Evolutionary conservation across 2,888 invertebrate species (phyloP).

Genomic region (Anagyrus pseudococci): DNA sequence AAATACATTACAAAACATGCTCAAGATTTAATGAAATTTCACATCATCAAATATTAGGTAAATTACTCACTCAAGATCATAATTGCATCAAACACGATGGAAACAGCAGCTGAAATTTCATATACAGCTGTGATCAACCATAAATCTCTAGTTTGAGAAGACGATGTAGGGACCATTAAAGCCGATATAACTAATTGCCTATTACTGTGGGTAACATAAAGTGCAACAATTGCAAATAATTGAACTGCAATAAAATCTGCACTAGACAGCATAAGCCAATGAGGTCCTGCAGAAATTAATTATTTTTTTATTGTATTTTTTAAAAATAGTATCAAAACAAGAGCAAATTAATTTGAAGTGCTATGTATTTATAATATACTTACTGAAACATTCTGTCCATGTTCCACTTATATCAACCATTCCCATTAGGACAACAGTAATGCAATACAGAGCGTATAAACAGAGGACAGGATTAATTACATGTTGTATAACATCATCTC

Average conservation of each 20-base stretch:
- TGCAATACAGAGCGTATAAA: constrained; percentile 61
- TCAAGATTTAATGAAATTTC: neutral
- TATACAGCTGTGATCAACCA: constrained; percentile 64
- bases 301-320: neutral
- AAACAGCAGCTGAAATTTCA: constrained; percentile 61
- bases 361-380: constrained; percentile 42
- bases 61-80: constrained; percentile 51
- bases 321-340: too few relatives aligned
- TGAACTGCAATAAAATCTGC: constrained; percentile 64
- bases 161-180: constrained; percentile 49
- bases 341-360: neutral
- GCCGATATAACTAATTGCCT: constrained; percentile 48
- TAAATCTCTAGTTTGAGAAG: constrained; percentile 63
- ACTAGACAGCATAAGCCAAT: constrained; percentile 64
- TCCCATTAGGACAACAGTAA: constrained; percentile 62
- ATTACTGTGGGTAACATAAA: constrained; percentile 60
- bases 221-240: constrained; percentile 62
- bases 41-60: neutral
- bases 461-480: constrained; percentile 62
- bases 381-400: constrained; percentile 64
- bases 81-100: constrained; percentile 53
- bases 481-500: constrained; percentile 58
- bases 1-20: constrained; percentile 5
- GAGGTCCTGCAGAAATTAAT: constrained; percentile 58
- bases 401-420: constrained; percentile 61